Conservation (phyloP, 2,888 invertebrate genomes). For the Platynereis dumerilii region DNA sequence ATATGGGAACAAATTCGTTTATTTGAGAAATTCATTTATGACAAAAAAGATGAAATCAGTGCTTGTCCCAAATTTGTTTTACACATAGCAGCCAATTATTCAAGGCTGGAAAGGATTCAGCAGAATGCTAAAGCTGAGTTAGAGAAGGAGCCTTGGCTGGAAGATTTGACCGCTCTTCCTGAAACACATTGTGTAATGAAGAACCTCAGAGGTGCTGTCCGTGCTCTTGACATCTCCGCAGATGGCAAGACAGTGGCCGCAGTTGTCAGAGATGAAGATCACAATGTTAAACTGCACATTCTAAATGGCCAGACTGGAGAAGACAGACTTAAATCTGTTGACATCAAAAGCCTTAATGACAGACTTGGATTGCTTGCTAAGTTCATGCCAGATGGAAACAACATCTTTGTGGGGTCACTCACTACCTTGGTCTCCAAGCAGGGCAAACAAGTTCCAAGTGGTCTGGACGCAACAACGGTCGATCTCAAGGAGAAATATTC, state of each 20-base stretch:
- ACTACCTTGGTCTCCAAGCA: slow-evolving; percentile 26
- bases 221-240: slow-evolving; percentile 29
- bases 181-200: slow-evolving; percentile 26
- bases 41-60: slow-evolving; percentile 23
- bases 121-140: slow-evolving; percentile 33
- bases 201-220: slow-evolving; percentile 23
- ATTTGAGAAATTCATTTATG: slow-evolving; percentile 28
- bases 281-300: slow-evolving; percentile 25
- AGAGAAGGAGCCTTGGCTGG: slow-evolving; percentile 32
- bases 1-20: slow-evolving; percentile 30
- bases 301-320: slow-evolving; percentile 27
- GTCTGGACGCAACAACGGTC: slow-evolving; percentile 27
- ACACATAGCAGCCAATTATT: slow-evolving; percentile 37
- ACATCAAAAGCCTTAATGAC: slow-evolving; percentile 31
- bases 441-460: slow-evolving; percentile 29
- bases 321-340: slow-evolving; percentile 19
- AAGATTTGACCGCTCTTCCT: slow-evolving; percentile 32
- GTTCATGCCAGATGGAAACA: slow-evolving; percentile 31
- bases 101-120: slow-evolving; percentile 26
- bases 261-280: slow-evolving; percentile 28
- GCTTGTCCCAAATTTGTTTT: slow-evolving; percentile 27
- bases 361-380: slow-evolving; percentile 25
- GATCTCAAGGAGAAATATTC: slow-evolving; percentile 35
- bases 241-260: slow-evolving; percentile 35
- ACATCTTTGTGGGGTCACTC: slow-evolving; percentile 37